Conservation (phyloP, 2,113 vertebrate species). For the Meles meles region DNA sequence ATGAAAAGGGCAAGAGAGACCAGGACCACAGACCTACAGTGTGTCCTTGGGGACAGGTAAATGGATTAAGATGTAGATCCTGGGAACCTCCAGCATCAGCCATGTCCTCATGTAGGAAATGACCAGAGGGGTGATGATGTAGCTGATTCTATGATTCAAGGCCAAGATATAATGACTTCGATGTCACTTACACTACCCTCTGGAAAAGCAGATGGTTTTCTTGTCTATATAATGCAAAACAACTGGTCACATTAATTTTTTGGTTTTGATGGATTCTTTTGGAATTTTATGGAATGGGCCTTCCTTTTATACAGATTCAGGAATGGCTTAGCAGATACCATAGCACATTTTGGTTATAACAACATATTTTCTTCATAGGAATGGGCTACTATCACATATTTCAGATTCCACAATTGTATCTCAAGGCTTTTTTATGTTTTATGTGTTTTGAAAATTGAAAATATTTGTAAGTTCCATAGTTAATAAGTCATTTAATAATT, state of each 20-base stretch:
- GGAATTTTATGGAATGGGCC: not conserved
- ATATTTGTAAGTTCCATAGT: not conserved
- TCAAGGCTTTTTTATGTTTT: not conserved
- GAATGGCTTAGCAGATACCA: not conserved
- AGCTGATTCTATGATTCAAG: not conserved
- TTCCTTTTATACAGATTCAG: not conserved
- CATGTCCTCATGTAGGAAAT: not conserved
- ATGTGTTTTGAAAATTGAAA: not conserved
- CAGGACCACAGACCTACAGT: not conserved
- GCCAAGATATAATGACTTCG: not conserved
- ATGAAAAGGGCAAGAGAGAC: not conserved
- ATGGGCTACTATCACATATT: not conserved
- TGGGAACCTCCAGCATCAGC: not conserved
- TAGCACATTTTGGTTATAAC: not conserved
- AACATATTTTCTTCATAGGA: not conserved
- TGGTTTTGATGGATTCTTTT: not conserved
- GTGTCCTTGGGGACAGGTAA: too few relatives aligned
- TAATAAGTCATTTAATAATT: not conserved
- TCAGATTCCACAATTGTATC: not conserved
- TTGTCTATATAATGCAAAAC: not conserved
- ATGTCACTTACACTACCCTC: not conserved
- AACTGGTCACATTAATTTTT: not conserved
- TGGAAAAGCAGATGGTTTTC: not conserved
- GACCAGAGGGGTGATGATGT: rapidly evolving
- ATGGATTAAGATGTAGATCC: not conserved